A percentile compares a stretch with the other conserved stretches of the same genome.
These are phyloP conservation scores for Zaprionus davidi DNA, from an alignment of 1,140 invertebrate species.

Conservation along the genomic window DNA sequence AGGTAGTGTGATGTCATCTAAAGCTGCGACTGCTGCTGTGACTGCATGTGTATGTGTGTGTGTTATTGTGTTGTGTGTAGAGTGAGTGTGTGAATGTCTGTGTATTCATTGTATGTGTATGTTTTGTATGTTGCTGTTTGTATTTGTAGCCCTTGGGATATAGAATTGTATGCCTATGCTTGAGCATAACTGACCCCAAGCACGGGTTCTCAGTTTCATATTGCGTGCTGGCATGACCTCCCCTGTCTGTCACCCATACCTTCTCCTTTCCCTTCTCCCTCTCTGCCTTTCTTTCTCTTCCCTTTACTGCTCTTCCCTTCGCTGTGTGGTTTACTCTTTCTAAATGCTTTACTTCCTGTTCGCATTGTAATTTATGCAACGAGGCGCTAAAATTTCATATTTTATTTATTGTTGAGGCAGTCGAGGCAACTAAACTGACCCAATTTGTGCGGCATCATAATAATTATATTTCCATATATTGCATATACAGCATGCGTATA, in stretches of 20 bases:
- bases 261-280: no score
- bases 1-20: conserved; percentile 68
- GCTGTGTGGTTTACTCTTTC: no score
- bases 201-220: conserved; percentile 47
- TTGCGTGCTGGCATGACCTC: conserved; percentile 54
- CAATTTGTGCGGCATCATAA: conserved; percentile 18
- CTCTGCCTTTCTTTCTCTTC: no score
- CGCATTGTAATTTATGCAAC: conserved; percentile 36
- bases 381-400: conserved; percentile 23
- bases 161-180: conserved; percentile 20
- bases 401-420: conserved; percentile 23
- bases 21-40: conserved; percentile 25
- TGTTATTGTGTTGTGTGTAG: no score
- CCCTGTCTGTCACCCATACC: background rate
- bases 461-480: conserved; percentile 3
- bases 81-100: conserved; percentile 1
- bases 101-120: background rate
- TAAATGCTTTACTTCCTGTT: conserved; percentile 38
- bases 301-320: background rate
- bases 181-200: conserved; percentile 54
- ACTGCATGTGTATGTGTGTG: background rate
- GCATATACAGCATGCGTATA: background rate
- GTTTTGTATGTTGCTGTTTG: background rate
- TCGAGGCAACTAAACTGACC: conserved; percentile 16
- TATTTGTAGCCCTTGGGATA: conserved; percentile 2